Percentiles rank a stretch among this genome's conserved stretches.
phyloP scores from a whole-genome alignment of 1,140 invertebrate species.

The Calephelis virginiensis region DNA sequence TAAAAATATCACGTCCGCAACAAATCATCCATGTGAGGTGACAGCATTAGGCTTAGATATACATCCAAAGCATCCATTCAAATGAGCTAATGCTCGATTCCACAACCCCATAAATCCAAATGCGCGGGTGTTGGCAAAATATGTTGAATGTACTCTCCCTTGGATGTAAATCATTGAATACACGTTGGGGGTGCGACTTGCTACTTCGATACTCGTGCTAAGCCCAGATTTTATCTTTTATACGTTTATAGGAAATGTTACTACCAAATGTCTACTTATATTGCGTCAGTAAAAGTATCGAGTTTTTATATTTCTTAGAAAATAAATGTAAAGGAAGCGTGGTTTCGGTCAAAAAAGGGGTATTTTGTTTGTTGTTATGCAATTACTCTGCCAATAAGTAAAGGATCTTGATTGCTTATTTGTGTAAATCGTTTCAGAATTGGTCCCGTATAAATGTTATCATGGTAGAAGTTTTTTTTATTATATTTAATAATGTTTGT shows the following conservation, averaged over 20 bases:
- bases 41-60: constrained; percentile 11
- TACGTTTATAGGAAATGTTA: constrained; percentile 5
- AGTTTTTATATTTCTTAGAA: too few relatives aligned
- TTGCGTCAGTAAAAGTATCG: too few relatives aligned
- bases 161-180: constrained; percentile 17
- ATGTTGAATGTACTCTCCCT: constrained; percentile 21
- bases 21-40: constrained; percentile 2
- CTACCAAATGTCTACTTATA: neutral
- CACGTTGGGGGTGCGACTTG: constrained; percentile 5
- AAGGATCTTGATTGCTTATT: too few relatives aligned
- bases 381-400: too few relatives aligned
- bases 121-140: constrained; percentile 18
- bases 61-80: constrained; percentile 18
- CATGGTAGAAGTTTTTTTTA: too few relatives aligned
- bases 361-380: too few relatives aligned
- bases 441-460: too few relatives aligned
- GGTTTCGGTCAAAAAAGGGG: too few relatives aligned
- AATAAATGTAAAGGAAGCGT: too few relatives aligned
- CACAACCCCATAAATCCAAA: constrained; percentile 11
- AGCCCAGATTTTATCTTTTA: constrained; percentile 10
- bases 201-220: neutral
- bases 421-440: too few relatives aligned
- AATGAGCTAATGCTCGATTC: constrained; percentile 20
- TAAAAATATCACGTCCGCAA: neutral
- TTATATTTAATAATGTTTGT: too few relatives aligned